Evolutionary conservation across 2,113 vertebrate species (phyloP), one percentile per base, ranked within the genome.

Genomic region (Cinclus cinclus): DNA sequence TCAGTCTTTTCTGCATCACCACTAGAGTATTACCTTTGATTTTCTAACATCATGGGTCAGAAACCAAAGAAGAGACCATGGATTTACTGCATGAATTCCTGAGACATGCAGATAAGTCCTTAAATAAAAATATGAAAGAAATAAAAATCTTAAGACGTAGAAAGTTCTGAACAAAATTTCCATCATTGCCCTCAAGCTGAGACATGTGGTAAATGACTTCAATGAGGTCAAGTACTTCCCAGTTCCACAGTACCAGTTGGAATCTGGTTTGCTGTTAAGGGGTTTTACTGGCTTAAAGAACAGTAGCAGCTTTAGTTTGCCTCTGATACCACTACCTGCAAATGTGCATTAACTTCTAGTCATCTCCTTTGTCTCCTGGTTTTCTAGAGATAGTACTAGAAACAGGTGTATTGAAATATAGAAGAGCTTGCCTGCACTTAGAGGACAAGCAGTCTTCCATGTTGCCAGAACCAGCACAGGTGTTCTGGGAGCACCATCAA

Each of bases 141-240:
- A 62, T 20, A 62, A 22, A 77, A n/a, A 47, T 9, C 15, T 27
- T 47, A 67, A 60, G 5, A 50, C 46, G 74, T 1, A 37, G 16
- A 78, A 50, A 83, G 42, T 25, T 47, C 42, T 71, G 11, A 83
- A 65, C 4, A 52, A 69, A 76, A 64, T 31, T 19, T 9, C 7
- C 1, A 1, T 56, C 44, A 47, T 25, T 0, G 3, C 4, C 10
- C 11, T 15, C 14, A 9, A 77, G 17, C 23, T 55, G 50, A 39
- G 27, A 37, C 4, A 11, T 33, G 12, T 23, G 14, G 33, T 55
- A 31, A 59, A 5, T 47, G 9, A 18, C 13, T 88, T 56, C 53
- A 21, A 68, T 28, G 20, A 63, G 1, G 6, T 7, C 20, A 62
- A 44, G 47, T 67, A 37, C 15, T 52, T 81, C 14, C 47, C 37